Percentiles rank a stretch among this genome's conserved stretches.
These are phyloP conservation scores for Tragulus kanchil DNA, from an alignment of 2,113 vertebrate genomes.

Conservation along the genomic window DNA sequence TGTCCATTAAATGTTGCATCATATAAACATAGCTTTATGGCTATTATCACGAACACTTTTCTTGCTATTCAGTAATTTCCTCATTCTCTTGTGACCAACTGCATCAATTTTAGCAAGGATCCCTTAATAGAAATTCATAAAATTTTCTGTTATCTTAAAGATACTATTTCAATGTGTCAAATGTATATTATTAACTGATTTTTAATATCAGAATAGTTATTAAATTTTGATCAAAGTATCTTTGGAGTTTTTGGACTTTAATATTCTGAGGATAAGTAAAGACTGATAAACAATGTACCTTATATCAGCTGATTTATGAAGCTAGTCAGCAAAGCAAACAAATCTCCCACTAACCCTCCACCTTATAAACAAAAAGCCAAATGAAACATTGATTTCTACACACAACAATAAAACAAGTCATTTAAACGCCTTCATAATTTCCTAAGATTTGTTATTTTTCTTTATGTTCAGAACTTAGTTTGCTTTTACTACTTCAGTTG, in stretches of 20 bases:
- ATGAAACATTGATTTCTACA: background rate
- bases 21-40: constrained; percentile 67
- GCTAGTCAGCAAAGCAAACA: background rate
- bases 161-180: constrained; percentile 37
- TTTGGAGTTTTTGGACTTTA: constrained; percentile 11
- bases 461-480: constrained; percentile 5
- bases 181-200: background rate
- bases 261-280: background rate
- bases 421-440: background rate
- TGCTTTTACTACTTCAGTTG: background rate
- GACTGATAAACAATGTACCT: background rate
- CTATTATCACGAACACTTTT: constrained; percentile 72
- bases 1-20: constrained; percentile 65
- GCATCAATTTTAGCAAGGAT: constrained; percentile 32
- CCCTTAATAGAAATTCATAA: constrained; percentile 46
- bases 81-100: constrained; percentile 9
- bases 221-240: constrained; percentile 44
- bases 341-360: background rate
- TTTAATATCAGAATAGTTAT: background rate
- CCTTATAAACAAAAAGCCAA: constrained; percentile 28
- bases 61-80: constrained; percentile 46
- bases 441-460: background rate
- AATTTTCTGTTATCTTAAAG: constrained; percentile 42
- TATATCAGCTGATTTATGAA: background rate
- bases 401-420: background rate